Percentiles rank a stretch among this genome's conserved stretches.
phyloP scores from a whole-genome alignment of 2,797 vertebrate species.

The Vespertilio murinus region DNA sequence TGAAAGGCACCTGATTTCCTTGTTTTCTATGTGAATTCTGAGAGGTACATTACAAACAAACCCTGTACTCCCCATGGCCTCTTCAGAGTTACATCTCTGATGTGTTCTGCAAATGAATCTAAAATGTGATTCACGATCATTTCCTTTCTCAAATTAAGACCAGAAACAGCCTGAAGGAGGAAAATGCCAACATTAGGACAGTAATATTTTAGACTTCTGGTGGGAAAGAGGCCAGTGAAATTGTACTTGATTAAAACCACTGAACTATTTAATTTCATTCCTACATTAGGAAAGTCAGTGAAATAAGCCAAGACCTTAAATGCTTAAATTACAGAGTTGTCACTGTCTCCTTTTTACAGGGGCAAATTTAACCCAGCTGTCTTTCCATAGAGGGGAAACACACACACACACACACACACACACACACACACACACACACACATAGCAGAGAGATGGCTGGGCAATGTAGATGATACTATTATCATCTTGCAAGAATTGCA shows the following conservation, averaged over 20 bases:
- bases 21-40: conserved; percentile 50
- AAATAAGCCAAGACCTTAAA: conserved; percentile 64
- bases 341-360: conserved; percentile 55
- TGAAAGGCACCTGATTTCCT: conserved; percentile 69
- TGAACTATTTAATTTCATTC: conserved; percentile 13
- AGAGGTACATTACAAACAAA: conserved; percentile 57
- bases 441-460: conserved; percentile 18
- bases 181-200: conserved; percentile 39
- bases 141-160: conserved; percentile 61
- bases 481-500: neutral
- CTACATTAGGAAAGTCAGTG: conserved; percentile 49
- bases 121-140: conserved; percentile 55
- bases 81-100: conserved; percentile 61
- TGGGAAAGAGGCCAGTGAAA: conserved; percentile 19
- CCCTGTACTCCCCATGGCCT: neutral
- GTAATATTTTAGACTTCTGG: conserved; percentile 48
- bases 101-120: conserved; percentile 68
- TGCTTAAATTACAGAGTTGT: conserved; percentile 63
- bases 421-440: too few relatives aligned
- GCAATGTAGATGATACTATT: neutral
- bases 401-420: too few relatives aligned
- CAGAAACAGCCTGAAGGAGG: conserved; percentile 47
- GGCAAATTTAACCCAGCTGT: conserved; percentile 69
- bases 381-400: conserved; percentile 58
- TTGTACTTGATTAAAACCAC: conserved; percentile 55